Base-by-base conservation (phyloP, 2,113 vertebrate species). In the Saccopteryx bilineata region DNA sequence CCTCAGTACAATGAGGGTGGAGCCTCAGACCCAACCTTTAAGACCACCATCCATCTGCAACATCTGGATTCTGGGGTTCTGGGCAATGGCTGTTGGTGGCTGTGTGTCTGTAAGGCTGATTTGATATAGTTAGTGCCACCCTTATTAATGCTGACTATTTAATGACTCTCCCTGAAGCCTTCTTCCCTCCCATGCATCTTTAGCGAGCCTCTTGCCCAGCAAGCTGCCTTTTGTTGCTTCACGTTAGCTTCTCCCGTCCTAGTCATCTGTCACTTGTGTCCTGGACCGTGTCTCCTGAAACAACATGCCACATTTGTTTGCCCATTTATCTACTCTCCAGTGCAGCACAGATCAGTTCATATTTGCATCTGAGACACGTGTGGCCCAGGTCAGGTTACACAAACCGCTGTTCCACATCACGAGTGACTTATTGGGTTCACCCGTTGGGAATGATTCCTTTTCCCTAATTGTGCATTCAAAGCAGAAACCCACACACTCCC, bases 321-420 rank as follows among this genome's bases (percentile, higher is more conserved):
- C 17, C 96, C 72, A 95, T 97, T 98, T 97, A 96, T 97, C 97
- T 98, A 76, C 75, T 97, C 78, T 10, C 48, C 75, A 92, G 90
- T 1, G 0, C 21, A 39, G 86, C n/a, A 96, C 96, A 94, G 96
- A 97, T 97, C 92, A 97, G 93, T 93, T 96, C 78, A 88, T 89
- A 96, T 98, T 97, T 97, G 96, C 98, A 97, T 96, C 92, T 2
- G 88, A 96, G 89, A 94, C 1, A 0, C 0, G 0, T 52, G 74
- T 66, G 71, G 92, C 90, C 92, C 72, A 76, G 97, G 96, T 90
- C 91, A 96, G 94, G 92, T 91, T 97, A 93, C 11, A 54, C 31
- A 97, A 97, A 93, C 52, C 4, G 2, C 92, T 96, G 95, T 95
- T 94, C 92, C 93, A 81, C 75, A 93, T 79, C 58, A 31, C 13